Base-by-base conservation (phyloP, 2,888 invertebrate species). In the Toxonevra muliebris region DNA sequence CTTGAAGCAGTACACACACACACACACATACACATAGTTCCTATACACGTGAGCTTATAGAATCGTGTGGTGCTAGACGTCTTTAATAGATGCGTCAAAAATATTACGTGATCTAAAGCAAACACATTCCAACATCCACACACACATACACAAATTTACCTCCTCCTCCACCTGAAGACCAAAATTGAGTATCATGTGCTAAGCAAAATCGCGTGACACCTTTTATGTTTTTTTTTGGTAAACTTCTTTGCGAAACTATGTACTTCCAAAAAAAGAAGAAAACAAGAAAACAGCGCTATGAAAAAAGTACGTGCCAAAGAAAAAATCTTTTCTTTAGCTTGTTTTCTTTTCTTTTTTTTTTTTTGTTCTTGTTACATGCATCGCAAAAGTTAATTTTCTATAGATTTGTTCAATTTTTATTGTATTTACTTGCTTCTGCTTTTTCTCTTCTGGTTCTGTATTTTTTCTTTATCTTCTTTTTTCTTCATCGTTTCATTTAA, bases 71-170 rank as follows among this genome's bases (percentile, higher is more conserved):
- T 48, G 48, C 48, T 13, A 48, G 48, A 48, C 48, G 48, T 15
- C 15, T 48, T 48, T 48, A 48, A 48, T 48, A 48, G 48, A 48
- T 48, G 48, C 48, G 48, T 48, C 48, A 48, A 48, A 30, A 48
- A 48, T 48, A 11, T 48, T 42, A 59, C 45, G 59, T 19, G 59
- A 41, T 2, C 15, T 43, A 42, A 17, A 20, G 15, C n/a, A 58
- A 5, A 48, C n/a, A 50, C 60, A 61, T 3, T 9, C 58, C 12
- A 3, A 58, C 48, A 48, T 11, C 8, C 48, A n/a, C 48, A 50
- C 50, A 13, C 61, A 50, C n/a, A 50, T 48, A 61, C 10, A 62
- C 53, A 53, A 12, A 42, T 17, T 17, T 41, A 53, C 52, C 42
- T 42, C 20, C 43, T 48, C 13, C 13, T n/a, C 12, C 60, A 48